Evolutionary conservation across 2,113 vertebrate species (phyloP).

Genomic region (Ovis canadensis): DNA sequence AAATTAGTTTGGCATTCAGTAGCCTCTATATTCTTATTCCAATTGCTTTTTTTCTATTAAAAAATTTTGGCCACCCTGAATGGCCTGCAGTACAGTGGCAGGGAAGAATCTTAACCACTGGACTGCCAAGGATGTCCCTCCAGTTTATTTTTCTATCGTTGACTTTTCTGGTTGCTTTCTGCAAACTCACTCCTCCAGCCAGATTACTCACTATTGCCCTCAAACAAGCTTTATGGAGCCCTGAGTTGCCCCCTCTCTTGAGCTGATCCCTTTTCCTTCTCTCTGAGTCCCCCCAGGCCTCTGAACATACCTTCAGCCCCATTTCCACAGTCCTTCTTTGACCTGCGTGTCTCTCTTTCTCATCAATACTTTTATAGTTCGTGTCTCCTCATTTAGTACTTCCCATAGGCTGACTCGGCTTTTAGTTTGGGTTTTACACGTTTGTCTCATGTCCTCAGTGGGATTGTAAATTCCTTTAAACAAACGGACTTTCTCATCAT

Average conservation of each 20-base stretch:
- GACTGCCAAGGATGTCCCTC: background rate
- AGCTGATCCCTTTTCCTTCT: background rate
- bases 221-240: background rate
- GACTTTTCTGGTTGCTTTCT: background rate
- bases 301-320: background rate
- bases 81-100: background rate
- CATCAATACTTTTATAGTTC: background rate
- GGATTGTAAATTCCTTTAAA: conserved; percentile 24
- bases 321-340: background rate
- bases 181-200: background rate
- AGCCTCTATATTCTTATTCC: background rate
- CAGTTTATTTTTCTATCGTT: background rate
- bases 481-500: background rate
- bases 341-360: background rate
- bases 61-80: background rate
- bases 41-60: background rate
- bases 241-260: background rate
- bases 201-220: background rate
- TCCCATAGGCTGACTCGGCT: background rate
- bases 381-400: background rate
- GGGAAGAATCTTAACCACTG: background rate
- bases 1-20: background rate
- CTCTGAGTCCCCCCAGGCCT: background rate
- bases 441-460: background rate
- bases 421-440: background rate